phyloP scores from a whole-genome alignment of 2,113 vertebrate genomes.

The Lepisosteus oculatus region DNA sequence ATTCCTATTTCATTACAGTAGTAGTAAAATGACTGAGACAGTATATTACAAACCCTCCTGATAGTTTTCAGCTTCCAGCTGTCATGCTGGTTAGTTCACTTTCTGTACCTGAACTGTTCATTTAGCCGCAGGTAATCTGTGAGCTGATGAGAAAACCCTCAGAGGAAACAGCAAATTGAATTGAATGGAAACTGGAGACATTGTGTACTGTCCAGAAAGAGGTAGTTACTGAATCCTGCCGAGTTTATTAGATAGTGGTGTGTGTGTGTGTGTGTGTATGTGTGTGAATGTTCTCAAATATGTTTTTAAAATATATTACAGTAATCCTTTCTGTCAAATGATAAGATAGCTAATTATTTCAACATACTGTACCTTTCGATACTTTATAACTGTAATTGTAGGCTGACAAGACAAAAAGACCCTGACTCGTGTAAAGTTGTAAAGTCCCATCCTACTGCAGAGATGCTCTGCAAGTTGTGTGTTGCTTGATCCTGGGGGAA shows the following conservation, averaged over 20 bases:
- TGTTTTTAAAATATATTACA: background rate
- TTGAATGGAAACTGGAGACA: conserved; percentile 28
- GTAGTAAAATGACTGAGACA: too few relatives aligned
- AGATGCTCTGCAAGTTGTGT: background rate
- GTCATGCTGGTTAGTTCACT: too few relatives aligned
- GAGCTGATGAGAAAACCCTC: background rate
- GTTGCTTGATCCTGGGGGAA: too few relatives aligned
- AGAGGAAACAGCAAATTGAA: conserved; percentile 8
- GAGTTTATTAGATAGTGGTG: background rate
- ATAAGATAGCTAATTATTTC: too few relatives aligned
- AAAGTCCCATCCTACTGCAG: conserved; percentile 23
- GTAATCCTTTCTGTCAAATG: background rate
- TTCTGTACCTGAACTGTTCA: background rate
- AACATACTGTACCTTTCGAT: too few relatives aligned
- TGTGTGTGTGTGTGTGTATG: conserved; percentile 1
- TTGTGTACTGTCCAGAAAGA: background rate
- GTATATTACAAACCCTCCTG: too few relatives aligned
- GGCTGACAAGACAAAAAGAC: background rate
- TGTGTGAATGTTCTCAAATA: background rate
- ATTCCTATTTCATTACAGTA: too few relatives aligned
- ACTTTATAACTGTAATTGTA: background rate
- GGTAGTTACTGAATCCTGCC: background rate
- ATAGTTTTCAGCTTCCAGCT: too few relatives aligned
- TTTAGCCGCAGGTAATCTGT: background rate
- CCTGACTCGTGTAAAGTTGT: conserved; percentile 2